Base-by-base conservation (phyloP, 1,140 invertebrate species). In the Apis mellifera region DNA sequence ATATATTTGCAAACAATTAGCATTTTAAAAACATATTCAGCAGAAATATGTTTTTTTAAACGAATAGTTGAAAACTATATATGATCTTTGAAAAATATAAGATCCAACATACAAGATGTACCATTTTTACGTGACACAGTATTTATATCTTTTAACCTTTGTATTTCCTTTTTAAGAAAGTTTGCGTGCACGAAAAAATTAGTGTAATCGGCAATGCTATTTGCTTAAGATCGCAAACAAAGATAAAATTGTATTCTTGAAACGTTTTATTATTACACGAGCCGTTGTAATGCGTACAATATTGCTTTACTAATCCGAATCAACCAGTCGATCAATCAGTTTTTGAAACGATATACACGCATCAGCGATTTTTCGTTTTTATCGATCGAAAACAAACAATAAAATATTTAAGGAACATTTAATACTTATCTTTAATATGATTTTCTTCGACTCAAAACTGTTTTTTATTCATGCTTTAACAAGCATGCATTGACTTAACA, bases 381-480 rank as follows among this genome's bases (percentile, higher is more conserved):
- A 66, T 23, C 77, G 82, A 83, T 79, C 77, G 60, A 75, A 87
- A 78, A 89, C 65, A 79, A 76, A 83, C 75, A 57, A 75, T 84
- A 74, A 84, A 86, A 84, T 87, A 83, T 88, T 60, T 76, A 84
- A 87, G 88, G 82, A 85, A 83, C 78, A 85, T 89, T 87, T 65
- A 85, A 78, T 83, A 87, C 64, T 82, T 88, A 84, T 82, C 75
- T 78, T 85, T 73, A 78, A 55, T 78, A 82, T 59, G 73, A 76
- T 82, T 82, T 55, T 12, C 65, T 73, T 86, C 83, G 81, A 88
- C 80, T 82, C 74, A 70, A 83, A 78, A 73, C 66, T 59, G 54
- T 62, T 72, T 62, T 72, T 65, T 19, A 19, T 54, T 54, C 62
- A 78, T 59, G 74, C 73, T 52, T 82, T 52, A 32, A 82, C 66